Conservation (phyloP, 2,797 vertebrate genomes). For the Xiphorhynchus erythropygius region DNA sequence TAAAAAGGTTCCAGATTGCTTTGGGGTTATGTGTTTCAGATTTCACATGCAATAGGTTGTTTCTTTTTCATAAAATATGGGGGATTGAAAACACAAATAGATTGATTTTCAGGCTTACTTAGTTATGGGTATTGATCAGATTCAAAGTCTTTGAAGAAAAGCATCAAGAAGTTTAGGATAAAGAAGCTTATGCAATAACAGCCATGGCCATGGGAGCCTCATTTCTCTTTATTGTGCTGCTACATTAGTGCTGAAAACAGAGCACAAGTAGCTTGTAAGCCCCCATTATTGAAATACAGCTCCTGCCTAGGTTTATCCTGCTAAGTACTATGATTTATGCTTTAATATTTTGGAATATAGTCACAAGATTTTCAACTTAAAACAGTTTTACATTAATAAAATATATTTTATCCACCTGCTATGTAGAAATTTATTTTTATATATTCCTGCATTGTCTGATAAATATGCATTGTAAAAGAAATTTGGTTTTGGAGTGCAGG, state of each 20-base stretch:
- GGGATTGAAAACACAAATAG: constrained; percentile 47
- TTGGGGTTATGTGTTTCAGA: constrained; percentile 7
- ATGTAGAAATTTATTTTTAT: neutral
- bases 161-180: constrained; percentile 49
- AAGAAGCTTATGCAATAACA: constrained; percentile 43
- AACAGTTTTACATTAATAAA: constrained; percentile 59
- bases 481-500: neutral
- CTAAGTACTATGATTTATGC: constrained; percentile 69
- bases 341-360: constrained; percentile 64
- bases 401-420: neutral
- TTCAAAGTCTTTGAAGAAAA: constrained; percentile 52
- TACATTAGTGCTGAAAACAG: constrained; percentile 19
- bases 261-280: constrained; percentile 43
- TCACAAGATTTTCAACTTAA: constrained; percentile 55
- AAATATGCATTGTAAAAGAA: neutral
- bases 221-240: constrained; percentile 49
- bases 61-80: constrained; percentile 25
- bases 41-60: constrained; percentile 43
- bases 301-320: constrained; percentile 65
- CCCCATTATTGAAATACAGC: constrained; percentile 62
- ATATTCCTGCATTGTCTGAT: neutral
- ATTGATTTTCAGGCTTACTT: constrained; percentile 70
- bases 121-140: constrained; percentile 62
- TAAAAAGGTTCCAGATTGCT: constrained; percentile 21
- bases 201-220: constrained; percentile 5